Percentiles rank a stretch among this genome's conserved stretches.
Evolutionary conservation across 2,888 invertebrate genomes (phyloP).

Genomic region (Notocelia uddmanniana): DNA sequence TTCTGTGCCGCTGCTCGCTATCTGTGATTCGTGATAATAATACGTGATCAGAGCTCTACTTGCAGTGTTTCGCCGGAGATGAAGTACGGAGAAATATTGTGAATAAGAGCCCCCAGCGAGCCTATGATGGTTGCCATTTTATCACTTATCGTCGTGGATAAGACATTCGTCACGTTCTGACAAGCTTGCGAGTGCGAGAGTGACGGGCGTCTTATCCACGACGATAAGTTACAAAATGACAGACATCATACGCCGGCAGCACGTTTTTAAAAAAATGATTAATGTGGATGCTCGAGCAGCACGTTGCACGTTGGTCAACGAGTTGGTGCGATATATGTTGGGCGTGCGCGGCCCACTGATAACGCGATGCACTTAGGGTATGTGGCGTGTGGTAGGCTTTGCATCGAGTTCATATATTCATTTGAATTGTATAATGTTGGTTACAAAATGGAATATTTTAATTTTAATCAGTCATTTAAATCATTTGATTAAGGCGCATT

Average conservation of each 20-base stretch:
- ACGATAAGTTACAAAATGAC: no score
- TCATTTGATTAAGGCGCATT: no score
- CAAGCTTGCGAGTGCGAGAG: no score
- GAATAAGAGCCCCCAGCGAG: neutral
- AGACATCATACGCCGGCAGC: no score
- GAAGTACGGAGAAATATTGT: neutral
- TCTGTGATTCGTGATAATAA: neutral
- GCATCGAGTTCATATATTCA: neutral
- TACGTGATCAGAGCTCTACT: neutral
- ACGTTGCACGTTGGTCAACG: neutral
- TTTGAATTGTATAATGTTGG: no score
- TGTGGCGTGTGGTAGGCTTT: neutral
- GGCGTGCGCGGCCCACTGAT: conserved; percentile 17
- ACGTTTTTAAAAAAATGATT: neutral
- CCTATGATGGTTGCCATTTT: no score
- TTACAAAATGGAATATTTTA: no score
- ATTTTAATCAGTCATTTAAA: no score
- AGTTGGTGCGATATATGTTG: neutral
- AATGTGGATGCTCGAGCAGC: neutral
- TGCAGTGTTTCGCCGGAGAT: neutral
- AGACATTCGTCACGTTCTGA: no score
- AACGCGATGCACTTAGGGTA: conserved; percentile 28
- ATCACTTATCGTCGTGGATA: no score
- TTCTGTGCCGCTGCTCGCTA: no score
- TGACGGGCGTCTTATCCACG: no score